Base-by-base conservation (phyloP, 2,888 invertebrate genomes). In the Holacanthella duospinosa region DNA sequence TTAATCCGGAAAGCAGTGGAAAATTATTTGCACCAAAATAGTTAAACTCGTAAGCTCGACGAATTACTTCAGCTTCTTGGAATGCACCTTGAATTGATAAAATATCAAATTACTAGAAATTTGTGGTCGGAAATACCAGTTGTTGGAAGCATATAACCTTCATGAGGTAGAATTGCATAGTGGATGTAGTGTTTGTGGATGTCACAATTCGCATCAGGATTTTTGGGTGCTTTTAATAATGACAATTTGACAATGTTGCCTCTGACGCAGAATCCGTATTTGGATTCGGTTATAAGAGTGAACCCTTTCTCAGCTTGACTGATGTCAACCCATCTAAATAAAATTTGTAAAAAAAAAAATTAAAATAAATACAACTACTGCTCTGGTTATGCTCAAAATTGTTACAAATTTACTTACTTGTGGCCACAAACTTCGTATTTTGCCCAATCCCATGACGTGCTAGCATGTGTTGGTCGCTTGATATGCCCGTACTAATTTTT, bases 391-490 rank as follows among this genome's bases (percentile, higher is more conserved):
- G n/a, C 24, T 25, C 29, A 57, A 28, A 36, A 44, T 28, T 25
- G 28, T 12, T n/a, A 3, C 12, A 29, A 27, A n/a, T 24, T 78
- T 24, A 62, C 72, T 66, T 59, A 74, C 73, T 79, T 80, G 72
- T 81, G 80, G 36, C 79, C 79, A 75, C 80, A 81, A 4, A 80
- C 80, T 77, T 81, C 81, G 75, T 75, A 80, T 69, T 77, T 77
- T 2, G 80, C 80, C 69, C 77, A 77, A 69, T 81, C 80, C 80
- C 80, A 81, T 16, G 79, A 79, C 19, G 80, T 81, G 71, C 81
- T 81, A 55, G 71, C 75, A 68, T 80, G 80, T 25, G 78, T 80
- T 0, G 66, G 65, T 27, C 80, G 70, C 64, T 76, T 74, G 24
- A 79, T 65, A 66, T 78, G 77, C 1, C 81, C 80, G 74, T 75